phyloP scores from a whole-genome alignment of 2,113 vertebrate genomes.

The Podiceps cristatus region DNA sequence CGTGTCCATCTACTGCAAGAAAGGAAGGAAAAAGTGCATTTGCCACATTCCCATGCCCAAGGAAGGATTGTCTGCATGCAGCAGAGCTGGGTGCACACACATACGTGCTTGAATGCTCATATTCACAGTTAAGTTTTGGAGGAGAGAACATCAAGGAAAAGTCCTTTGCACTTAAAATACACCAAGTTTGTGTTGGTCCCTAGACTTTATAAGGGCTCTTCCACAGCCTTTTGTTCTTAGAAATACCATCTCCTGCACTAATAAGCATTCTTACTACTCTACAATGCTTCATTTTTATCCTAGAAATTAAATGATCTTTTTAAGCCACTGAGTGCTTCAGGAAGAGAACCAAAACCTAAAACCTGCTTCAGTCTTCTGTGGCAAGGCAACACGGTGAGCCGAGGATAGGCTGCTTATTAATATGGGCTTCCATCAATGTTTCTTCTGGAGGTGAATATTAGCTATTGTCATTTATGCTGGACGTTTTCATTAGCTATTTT shows the following conservation, averaged over 20 bases:
- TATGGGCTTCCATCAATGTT: neutral
- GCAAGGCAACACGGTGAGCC: neutral
- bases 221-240: neutral
- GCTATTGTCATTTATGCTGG: neutral
- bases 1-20: rapidly evolving
- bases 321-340: neutral
- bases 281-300: neutral
- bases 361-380: neutral
- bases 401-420: neutral
- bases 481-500: neutral
- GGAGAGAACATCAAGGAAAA: neutral
- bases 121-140: neutral
- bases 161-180: neutral
- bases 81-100: neutral
- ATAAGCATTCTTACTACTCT: neutral
- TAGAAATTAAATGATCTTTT: neutral
- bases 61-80: neutral
- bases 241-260: neutral
- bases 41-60: neutral
- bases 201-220: neutral
- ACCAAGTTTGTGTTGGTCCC: neutral
- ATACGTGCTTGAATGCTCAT: neutral
- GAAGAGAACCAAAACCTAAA: neutral
- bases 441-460: neutral
- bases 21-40: neutral